These are phyloP conservation scores for Cerastis leucographa DNA, from an alignment of 2,888 invertebrate species.

Conservation along the genomic window DNA sequence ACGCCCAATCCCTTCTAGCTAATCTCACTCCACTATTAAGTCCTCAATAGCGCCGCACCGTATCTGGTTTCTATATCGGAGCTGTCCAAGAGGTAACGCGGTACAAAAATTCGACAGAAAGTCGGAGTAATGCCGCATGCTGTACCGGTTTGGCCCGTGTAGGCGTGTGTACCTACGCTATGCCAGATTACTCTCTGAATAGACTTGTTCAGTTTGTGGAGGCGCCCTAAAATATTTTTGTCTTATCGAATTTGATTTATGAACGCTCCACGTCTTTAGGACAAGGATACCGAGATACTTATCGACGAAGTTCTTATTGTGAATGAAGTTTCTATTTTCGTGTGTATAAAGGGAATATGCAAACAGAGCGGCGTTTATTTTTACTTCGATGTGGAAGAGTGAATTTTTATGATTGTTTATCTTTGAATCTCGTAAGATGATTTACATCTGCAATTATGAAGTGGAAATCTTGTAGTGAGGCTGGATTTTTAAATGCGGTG, in stretches of 20 bases:
- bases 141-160: conserved; percentile 74
- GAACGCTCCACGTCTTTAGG: conserved; percentile 54
- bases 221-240: conserved; percentile 65
- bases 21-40: conserved; percentile 68
- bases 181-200: conserved; percentile 61
- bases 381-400: conserved; percentile 33
- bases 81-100: conserved; percentile 72
- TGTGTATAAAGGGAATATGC: conserved; percentile 50
- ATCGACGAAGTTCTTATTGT: conserved; percentile 57
- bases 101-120: conserved; percentile 80
- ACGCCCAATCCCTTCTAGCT: conserved; percentile 67
- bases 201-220: conserved; percentile 53
- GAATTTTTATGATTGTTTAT: conserved; percentile 48
- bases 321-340: conserved; percentile 55
- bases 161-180: conserved; percentile 58
- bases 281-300: conserved; percentile 61
- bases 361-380: conserved; percentile 52
- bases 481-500: neutral
- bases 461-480: conserved; percentile 28
- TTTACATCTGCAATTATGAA: conserved; percentile 53
- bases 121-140: conserved; percentile 64
- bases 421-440: conserved; percentile 39
- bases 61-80: conserved; percentile 84
- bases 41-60: conserved; percentile 72
- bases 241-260: conserved; percentile 70